phyloP scores from a whole-genome alignment of 2,797 vertebrate genomes.

The Percopsis omiscomaycus region DNA sequence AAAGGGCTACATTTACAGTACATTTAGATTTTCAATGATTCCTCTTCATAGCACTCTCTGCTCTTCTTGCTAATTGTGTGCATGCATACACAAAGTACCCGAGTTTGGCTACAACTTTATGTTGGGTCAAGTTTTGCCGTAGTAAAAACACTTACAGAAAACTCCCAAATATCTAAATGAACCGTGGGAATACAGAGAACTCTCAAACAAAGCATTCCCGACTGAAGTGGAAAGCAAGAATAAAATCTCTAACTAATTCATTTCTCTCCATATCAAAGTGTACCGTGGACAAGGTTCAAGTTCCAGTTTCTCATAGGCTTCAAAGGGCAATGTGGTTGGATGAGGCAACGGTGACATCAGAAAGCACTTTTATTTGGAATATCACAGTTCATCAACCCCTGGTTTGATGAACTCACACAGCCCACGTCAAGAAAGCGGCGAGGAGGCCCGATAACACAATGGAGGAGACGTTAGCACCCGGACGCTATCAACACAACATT shows the following conservation, averaged over 20 bases:
- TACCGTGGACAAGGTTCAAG: constrained; percentile 59
- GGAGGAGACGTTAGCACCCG: constrained; percentile 35
- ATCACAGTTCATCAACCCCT: constrained; percentile 62
- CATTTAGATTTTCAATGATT: constrained; percentile 37
- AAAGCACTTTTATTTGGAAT: constrained; percentile 66
- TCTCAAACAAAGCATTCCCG: constrained; percentile 32
- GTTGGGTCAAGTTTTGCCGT: neutral
- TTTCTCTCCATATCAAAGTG: constrained; percentile 61
- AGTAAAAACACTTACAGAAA: constrained; percentile 27
- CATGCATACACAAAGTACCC: neutral
- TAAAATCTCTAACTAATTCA: constrained; percentile 47
- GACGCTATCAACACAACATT: constrained; percentile 8
- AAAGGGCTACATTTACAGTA: constrained; percentile 44
- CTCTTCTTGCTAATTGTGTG: neutral
- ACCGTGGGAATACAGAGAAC: neutral
- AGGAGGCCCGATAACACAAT: constrained; percentile 22
- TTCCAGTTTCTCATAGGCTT: constrained; percentile 41
- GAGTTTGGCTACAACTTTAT: neutral
- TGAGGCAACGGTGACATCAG: constrained; percentile 73
- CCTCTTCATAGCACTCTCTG: constrained; percentile 18
- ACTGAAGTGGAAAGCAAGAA: constrained; percentile 24
- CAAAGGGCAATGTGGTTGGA: constrained; percentile 62
- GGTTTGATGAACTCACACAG: constrained; percentile 26
- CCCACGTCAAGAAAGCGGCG: constrained; percentile 28
- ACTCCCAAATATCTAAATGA: too few species aligned